Conservation (phyloP, 2,888 invertebrate species). For the Pomacea canaliculata region DNA sequence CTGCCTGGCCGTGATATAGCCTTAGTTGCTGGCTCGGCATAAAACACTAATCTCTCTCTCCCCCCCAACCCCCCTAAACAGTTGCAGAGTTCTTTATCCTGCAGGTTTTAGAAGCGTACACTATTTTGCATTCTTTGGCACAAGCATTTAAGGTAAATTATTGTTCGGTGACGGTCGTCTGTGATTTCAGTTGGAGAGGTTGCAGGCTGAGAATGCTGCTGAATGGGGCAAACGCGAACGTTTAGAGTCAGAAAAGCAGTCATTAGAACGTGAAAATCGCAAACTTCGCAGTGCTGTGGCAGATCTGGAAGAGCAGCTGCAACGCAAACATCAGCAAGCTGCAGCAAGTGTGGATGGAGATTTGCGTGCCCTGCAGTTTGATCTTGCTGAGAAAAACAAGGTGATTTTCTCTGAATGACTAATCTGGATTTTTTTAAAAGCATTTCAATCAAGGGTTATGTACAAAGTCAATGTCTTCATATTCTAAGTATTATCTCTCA, state of each 20-base stretch:
- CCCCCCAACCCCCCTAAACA: too few species aligned
- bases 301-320: constrained; percentile 80
- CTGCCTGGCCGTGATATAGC: too few species aligned
- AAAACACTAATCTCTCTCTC: too few species aligned
- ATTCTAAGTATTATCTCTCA: too few species aligned
- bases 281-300: constrained; percentile 80
- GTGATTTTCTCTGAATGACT: constrained; percentile 40
- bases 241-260: constrained; percentile 89
- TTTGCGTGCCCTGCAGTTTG: constrained; percentile 66
- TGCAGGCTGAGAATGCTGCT: constrained; percentile 92
- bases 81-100: too few species aligned
- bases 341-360: constrained; percentile 64
- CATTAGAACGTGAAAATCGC: constrained; percentile 89
- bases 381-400: constrained; percentile 68
- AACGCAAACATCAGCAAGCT: constrained; percentile 69
- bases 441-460: too few species aligned
- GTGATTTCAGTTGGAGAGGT: constrained; percentile 78
- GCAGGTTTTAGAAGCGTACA: too few species aligned
- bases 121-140: too few species aligned
- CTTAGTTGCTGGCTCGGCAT: too few species aligned
- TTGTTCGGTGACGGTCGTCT: too few species aligned
- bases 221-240: constrained; percentile 94
- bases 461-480: too few species aligned
- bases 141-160: too few species aligned
- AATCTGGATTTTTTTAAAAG: background rate